These are phyloP conservation scores for Rhinoptilus africanus DNA, from an alignment of 2,113 vertebrate species.

Conservation along the genomic window DNA sequence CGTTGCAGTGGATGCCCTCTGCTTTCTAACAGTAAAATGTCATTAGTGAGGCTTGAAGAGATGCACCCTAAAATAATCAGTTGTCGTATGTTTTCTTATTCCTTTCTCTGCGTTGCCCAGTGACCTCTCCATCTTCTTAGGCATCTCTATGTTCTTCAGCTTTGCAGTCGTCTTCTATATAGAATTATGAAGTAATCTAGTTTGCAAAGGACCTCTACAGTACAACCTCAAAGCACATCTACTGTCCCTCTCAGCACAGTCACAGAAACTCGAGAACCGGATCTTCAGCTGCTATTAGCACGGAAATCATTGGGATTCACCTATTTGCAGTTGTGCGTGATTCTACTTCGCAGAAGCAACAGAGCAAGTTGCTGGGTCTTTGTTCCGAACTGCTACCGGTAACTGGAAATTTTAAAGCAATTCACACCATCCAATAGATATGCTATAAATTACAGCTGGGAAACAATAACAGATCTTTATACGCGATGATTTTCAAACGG, in stretches of 20 bases:
- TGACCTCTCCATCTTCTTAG: background rate
- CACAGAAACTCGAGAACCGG: background rate
- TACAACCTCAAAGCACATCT: background rate
- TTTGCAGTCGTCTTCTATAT: background rate
- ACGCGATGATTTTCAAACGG: background rate
- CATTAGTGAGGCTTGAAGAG: background rate
- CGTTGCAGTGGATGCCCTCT: background rate
- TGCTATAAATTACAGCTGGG: background rate
- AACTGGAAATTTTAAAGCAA: background rate
- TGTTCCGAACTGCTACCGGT: background rate
- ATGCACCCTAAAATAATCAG: background rate
- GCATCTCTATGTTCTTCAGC: background rate
- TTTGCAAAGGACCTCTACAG: background rate
- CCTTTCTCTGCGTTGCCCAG: background rate
- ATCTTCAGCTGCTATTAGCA: background rate
- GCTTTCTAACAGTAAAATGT: background rate
- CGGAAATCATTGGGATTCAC: background rate
- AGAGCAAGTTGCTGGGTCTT: background rate
- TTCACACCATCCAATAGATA: background rate
- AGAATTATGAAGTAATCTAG: background rate
- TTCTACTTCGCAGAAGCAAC: background rate
- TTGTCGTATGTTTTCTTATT: background rate
- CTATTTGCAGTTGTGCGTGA: no score
- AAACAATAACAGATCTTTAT: background rate
- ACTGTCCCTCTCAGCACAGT: background rate